These are phyloP conservation scores for Chaunax sp. DNA, from an alignment of 2,797 vertebrate species.

Conservation along the genomic window DNA sequence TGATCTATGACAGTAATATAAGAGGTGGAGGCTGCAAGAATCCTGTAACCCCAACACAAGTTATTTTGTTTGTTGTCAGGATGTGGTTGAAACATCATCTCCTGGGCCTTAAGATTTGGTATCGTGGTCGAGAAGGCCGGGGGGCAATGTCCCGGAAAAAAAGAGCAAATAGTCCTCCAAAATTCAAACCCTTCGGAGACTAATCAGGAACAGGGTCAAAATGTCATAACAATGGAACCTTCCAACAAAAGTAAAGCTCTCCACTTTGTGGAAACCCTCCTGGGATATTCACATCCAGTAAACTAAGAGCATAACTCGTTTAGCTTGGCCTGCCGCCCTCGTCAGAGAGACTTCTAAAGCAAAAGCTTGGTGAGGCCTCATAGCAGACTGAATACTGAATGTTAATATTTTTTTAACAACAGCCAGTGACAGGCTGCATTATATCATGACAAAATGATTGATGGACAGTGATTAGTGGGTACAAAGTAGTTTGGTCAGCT, in stretches of 20 bases:
- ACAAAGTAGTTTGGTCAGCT: conserved; percentile 47
- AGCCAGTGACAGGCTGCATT: conserved; percentile 50
- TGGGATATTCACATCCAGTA: conserved; percentile 67
- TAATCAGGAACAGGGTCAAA: conserved; percentile 75
- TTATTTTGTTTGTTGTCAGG: conserved; percentile 77
- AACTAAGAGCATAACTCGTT: conserved; percentile 70
- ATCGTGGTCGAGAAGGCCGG: conserved; percentile 54
- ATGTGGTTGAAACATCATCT: conserved; percentile 78
- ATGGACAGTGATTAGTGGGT: conserved; percentile 58
- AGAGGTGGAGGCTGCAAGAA: conserved; percentile 36
- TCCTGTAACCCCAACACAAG: conserved; percentile 57
- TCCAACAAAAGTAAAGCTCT: conserved; percentile 78
- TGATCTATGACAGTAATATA: conserved; percentile 44
- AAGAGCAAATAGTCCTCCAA: conserved; percentile 43
- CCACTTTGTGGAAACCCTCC: conserved; percentile 62
- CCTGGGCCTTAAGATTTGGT: conserved; percentile 45
- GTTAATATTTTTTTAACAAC: conserved; percentile 63
- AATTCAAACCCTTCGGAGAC: conserved; percentile 70
- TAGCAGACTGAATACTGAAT: conserved; percentile 51
- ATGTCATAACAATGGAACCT: conserved; percentile 74
- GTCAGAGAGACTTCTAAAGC: conserved; percentile 61
- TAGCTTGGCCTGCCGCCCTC: conserved; percentile 65
- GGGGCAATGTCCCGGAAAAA: conserved; percentile 54
- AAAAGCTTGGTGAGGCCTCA: conserved; percentile 50
- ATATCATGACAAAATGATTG: conserved; percentile 57